Percentiles rank a stretch among this genome's conserved stretches.
Evolutionary conservation across 2,888 invertebrate species (phyloP).

Genomic region (Augiades crinisus): DNA sequence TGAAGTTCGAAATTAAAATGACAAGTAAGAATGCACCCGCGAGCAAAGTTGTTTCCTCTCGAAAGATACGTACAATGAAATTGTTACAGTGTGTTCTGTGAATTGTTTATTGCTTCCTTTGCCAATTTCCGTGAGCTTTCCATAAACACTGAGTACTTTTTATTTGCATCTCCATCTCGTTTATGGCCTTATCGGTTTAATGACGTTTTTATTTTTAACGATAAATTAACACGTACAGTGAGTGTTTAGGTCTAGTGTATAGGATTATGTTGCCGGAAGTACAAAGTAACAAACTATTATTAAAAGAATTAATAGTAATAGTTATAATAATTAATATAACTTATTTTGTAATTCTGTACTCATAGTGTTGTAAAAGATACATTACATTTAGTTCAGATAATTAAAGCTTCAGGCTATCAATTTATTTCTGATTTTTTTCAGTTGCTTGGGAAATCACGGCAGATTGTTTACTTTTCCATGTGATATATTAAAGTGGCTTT

Average conservation of each 20-base stretch:
- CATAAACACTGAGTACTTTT: slow-evolving; percentile 12
- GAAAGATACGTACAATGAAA: slow-evolving; percentile 26
- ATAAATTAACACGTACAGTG: neutral
- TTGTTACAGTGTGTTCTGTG: slow-evolving; percentile 3
- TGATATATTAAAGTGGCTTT: no score
- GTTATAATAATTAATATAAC: no score
- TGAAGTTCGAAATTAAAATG: neutral
- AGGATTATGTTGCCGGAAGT: no score
- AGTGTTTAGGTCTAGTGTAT: neutral
- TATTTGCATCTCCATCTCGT: slow-evolving; percentile 3
- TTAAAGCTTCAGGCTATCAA: no score
- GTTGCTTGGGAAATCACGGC: no score
- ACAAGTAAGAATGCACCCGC: neutral
- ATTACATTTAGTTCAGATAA: no score
- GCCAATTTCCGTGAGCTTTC: slow-evolving; percentile 2
- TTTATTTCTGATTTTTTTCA: no score
- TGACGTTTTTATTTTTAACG: slow-evolving; percentile 1
- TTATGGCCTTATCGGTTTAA: slow-evolving; percentile 2
- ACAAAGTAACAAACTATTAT: no score
- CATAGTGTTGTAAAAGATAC: no score
- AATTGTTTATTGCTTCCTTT: neutral
- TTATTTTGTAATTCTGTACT: no score
- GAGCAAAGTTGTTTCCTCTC: slow-evolving; percentile 14
- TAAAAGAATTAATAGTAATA: no score
- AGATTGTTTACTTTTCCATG: no score